Evolutionary conservation across 2,113 vertebrate genomes (phyloP).

Genomic region (Albula glossodonta): DNA sequence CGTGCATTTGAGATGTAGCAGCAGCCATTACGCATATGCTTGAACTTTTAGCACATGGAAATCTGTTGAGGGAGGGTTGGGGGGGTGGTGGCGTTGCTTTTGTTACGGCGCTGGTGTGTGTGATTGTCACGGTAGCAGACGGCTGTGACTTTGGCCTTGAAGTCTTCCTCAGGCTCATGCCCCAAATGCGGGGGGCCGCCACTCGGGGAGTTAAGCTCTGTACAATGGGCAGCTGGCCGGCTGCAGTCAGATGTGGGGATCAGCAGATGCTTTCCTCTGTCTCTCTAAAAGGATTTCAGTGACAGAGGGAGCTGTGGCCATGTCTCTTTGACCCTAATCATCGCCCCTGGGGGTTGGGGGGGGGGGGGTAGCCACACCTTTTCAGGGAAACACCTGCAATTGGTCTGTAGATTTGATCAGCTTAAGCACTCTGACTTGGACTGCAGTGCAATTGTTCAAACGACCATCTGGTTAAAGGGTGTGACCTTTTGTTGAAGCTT

Average conservation of each 20-base stretch:
- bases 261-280: conserved; percentile 47
- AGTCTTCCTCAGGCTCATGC: conserved; percentile 48
- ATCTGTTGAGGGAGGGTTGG: conserved; percentile 20
- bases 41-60: conserved; percentile 38
- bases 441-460: neutral
- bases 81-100: conserved; percentile 31
- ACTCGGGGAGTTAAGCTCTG: conserved; percentile 46
- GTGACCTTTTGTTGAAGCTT: conserved; percentile 6
- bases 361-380: conserved; percentile 6
- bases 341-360: conserved; percentile 24
- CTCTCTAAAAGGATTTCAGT: conserved; percentile 45
- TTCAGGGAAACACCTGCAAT: conserved; percentile 44
- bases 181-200: conserved; percentile 35
- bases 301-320: neutral
- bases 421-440: neutral
- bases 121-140: conserved; percentile 40
- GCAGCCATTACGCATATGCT: conserved; percentile 4
- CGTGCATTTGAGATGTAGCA: neutral
- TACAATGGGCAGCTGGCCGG: conserved; percentile 49
- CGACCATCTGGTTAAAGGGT: conserved; percentile 11
- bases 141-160: conserved; percentile 51
- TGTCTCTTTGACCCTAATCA: conserved; percentile 34
- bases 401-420: neutral
- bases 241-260: conserved; percentile 52
- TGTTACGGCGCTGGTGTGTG: conserved; percentile 51